Evolutionary conservation across 2,797 vertebrate genomes (phyloP).

Genomic region (Melanotaenia pygmaea): DNA sequence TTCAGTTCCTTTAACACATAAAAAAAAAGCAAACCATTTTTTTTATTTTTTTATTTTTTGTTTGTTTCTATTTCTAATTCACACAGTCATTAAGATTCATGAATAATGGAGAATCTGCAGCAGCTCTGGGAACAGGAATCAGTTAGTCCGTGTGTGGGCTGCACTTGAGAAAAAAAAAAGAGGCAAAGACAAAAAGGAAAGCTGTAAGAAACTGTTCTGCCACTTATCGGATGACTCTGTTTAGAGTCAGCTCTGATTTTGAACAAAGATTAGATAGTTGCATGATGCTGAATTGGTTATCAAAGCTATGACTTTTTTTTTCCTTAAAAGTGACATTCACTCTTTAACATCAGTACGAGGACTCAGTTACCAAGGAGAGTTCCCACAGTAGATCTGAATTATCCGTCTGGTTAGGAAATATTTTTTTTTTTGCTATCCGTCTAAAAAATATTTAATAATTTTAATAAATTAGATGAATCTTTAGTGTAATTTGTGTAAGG

Average conservation of each 20-base stretch:
- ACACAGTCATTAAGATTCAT: slow-evolving; percentile 59
- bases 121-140: slow-evolving; percentile 34
- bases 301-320: slow-evolving; percentile 29
- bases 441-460: slow-evolving; percentile 36
- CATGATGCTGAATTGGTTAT: slow-evolving; percentile 22
- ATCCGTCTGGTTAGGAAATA: slow-evolving; percentile 19
- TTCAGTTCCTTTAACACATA: neutral
- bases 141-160: slow-evolving; percentile 32
- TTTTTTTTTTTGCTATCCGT: slow-evolving; percentile 13
- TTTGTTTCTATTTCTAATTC: slow-evolving; percentile 47
- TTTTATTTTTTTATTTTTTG: slow-evolving; percentile 7
- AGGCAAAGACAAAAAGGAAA: slow-evolving; percentile 35
- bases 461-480: slow-evolving; percentile 20
- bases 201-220: slow-evolving; percentile 35
- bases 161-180: slow-evolving; percentile 15
- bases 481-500: too few relatives aligned
- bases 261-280: slow-evolving; percentile 51
- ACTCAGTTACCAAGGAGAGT: slow-evolving; percentile 31
- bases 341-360: slow-evolving; percentile 28
- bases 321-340: slow-evolving; percentile 36
- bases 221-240: slow-evolving; percentile 29
- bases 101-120: slow-evolving; percentile 62
- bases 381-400: slow-evolving; percentile 2
- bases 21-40: slow-evolving; percentile 21
- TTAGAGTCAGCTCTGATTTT: slow-evolving; percentile 39